phyloP scores from a whole-genome alignment of 2,888 invertebrate species.

The Celastrina argiolus region DNA sequence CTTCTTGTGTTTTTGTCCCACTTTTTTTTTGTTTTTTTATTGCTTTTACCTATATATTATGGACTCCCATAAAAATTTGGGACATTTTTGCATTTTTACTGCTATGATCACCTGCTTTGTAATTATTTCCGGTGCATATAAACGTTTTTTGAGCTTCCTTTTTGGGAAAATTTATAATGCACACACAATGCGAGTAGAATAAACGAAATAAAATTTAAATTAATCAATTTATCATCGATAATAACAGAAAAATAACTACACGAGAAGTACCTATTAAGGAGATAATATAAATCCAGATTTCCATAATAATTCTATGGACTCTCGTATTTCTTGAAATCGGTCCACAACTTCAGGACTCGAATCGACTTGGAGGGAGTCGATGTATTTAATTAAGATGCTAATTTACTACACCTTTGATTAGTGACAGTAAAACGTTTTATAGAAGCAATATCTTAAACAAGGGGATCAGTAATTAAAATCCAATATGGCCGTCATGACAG shows the following conservation, averaged over 20 bases:
- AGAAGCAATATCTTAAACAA: slow-evolving; percentile 34
- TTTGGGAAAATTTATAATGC: not conserved
- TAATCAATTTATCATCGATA: too few species aligned
- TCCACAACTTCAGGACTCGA: not conserved
- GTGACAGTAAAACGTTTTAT: slow-evolving; percentile 23
- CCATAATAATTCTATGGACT: too few species aligned
- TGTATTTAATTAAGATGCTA: slow-evolving; percentile 23
- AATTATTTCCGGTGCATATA: not conserved
- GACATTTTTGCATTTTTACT: slow-evolving; percentile 10
- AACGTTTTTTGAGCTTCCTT: not conserved
- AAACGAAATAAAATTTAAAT: too few species aligned
- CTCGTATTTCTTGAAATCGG: not conserved
- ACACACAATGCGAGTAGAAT: too few species aligned
- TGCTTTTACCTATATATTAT: too few species aligned
- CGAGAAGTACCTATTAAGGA: not conserved
- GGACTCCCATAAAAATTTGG: not conserved
- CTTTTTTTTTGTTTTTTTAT: slow-evolving; percentile 34
- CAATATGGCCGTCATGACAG: slow-evolving; percentile 29
- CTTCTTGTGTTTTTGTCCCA: slow-evolving; percentile 35
- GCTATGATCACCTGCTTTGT: not conserved
- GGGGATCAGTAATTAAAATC: slow-evolving; percentile 39
- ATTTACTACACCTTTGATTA: slow-evolving; percentile 18
- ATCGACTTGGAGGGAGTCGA: not conserved
- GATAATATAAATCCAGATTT: too few species aligned
- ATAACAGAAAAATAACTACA: too few species aligned